Base-by-base conservation (phyloP, 1,140 invertebrate species). In the Nasonia longicornis region DNA sequence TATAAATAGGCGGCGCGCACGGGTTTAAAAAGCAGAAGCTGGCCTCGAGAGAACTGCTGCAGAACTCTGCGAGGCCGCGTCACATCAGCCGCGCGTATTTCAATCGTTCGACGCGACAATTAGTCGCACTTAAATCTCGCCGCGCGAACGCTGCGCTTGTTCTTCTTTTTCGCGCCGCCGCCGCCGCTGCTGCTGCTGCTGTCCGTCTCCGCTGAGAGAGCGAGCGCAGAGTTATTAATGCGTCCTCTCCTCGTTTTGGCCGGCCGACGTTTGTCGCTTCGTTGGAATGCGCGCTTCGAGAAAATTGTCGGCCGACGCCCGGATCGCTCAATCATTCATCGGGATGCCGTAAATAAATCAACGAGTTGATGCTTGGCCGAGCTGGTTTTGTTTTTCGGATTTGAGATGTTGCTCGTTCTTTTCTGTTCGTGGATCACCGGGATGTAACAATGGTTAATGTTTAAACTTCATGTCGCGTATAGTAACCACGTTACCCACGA, bases 101-200 rank as follows among this genome's bases (percentile, higher is more conserved):
- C 52, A 58, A 58, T 58, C 52, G 52, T 58, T 58, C 52, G 52
- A 58, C 52, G 52, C 52, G 52, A 58, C 52, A 20, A 58, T 58
- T 58, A 58, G 52, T 58, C 16, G 52, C 52, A 58, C 52, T 58
- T 58, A 58, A 58, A 58, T 58, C 52, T 58, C 52, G 52, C 20
- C 52, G 52, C 52, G 48, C 52, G 52, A 42, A 8, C 38, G 6
- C 8, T 42, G 8, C 10, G 8, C 38, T 20, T 20, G 52, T n/a
- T 58, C 52, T 58, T 58, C 52, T 58, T 58, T 58, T 58, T 31
- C 16, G 58, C 29, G 20, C 71, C 42, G 69, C 73, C 42, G 69
- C 73, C 58, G 70, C 67, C 14, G 26, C 66, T 35, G 31, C 31
- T 35, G 31, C 31, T 31, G 31, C 31, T 31, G 31, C 31, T 31